These are phyloP conservation scores for Vombatus ursinus DNA, from an alignment of 2,113 vertebrate genomes.

Conservation along the genomic window DNA sequence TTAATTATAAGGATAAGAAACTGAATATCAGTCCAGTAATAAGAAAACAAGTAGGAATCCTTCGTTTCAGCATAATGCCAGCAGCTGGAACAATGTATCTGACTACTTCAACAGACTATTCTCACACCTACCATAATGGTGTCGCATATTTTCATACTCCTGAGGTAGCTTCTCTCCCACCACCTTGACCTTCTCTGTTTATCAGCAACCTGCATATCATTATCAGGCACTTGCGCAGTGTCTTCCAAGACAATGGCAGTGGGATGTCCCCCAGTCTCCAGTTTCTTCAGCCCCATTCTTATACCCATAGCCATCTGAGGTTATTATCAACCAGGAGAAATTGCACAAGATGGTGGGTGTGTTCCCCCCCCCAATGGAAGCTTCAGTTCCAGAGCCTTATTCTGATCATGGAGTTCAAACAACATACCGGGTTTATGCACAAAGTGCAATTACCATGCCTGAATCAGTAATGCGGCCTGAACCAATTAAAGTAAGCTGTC, in stretches of 20 bases:
- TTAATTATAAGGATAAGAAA: too few species aligned
- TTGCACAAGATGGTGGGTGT: slow-evolving; percentile 82
- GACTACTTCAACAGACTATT: slow-evolving; percentile 89
- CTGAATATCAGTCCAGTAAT: too few species aligned
- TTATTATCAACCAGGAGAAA: slow-evolving; percentile 85
- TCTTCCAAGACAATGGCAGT: slow-evolving; percentile 85
- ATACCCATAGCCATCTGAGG: slow-evolving; percentile 85
- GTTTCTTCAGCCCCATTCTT: slow-evolving; percentile 81
- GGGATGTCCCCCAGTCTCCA: slow-evolving; percentile 84
- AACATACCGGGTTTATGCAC: too few species aligned
- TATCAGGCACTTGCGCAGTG: slow-evolving; percentile 82
- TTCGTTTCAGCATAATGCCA: slow-evolving; percentile 78
- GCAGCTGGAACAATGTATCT: slow-evolving; percentile 86
- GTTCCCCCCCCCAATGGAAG: slow-evolving; percentile 82
- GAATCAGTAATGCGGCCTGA: too few species aligned
- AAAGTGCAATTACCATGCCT: too few species aligned
- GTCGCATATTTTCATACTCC: slow-evolving; percentile 91
- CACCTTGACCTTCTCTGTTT: slow-evolving; percentile 82
- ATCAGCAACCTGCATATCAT: too few species aligned
- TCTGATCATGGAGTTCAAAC: too few species aligned
- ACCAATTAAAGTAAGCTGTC: too few species aligned
- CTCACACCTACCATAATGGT: slow-evolving; percentile 91
- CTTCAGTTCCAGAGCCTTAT: slow-evolving; percentile 80
- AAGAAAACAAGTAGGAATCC: too few species aligned
- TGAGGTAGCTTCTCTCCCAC: slow-evolving; percentile 79